Evolutionary conservation across 2,797 vertebrate species (phyloP).

Genomic region (Erpetoichthys calabaricus): DNA sequence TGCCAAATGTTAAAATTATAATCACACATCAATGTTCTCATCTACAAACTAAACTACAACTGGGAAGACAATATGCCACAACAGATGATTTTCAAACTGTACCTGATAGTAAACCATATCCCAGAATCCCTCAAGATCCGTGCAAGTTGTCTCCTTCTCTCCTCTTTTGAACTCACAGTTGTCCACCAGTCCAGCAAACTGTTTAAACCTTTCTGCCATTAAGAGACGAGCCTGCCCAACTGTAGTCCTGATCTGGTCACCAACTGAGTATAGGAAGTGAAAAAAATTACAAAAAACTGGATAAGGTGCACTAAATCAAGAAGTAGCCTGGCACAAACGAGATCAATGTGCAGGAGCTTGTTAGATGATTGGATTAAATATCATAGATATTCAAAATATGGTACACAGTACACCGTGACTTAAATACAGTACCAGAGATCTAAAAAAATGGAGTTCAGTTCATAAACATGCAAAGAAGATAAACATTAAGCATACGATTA

Average conservation of each 20-base stretch:
- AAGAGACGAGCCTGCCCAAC: conserved; percentile 80
- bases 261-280: conserved; percentile 42
- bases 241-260: conserved; percentile 68
- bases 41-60: no score
- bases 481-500: no score
- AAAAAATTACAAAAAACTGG: no score
- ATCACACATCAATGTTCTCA: no score
- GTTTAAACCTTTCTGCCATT: conserved; percentile 77
- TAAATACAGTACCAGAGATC: no score
- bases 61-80: no score
- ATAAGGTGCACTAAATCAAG: no score
- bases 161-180: conserved; percentile 74
- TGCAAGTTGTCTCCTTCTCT: conserved; percentile 68
- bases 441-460: no score
- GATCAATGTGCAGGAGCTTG: neutral
- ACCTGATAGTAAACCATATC: conserved; percentile 93
- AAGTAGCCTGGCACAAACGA: neutral
- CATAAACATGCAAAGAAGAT: no score
- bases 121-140: conserved; percentile 91
- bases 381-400: neutral
- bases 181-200: conserved; percentile 76
- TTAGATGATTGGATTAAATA: neutral
- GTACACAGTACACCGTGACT: no score
- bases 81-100: neutral
- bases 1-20: no score